Base-by-base conservation (phyloP, 2,888 invertebrate genomes). In the Lysandra coridon region DNA sequence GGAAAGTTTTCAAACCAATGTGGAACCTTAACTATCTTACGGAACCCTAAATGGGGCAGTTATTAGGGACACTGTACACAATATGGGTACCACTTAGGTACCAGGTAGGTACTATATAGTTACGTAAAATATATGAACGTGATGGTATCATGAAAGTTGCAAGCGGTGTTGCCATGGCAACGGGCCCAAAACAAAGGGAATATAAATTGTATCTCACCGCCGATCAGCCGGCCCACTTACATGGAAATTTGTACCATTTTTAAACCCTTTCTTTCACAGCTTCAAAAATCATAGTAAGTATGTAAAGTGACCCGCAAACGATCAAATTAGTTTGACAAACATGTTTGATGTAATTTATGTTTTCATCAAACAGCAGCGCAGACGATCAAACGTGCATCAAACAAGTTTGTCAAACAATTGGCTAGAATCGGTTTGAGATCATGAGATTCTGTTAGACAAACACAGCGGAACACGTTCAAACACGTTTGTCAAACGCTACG, bases 151-250 rank as follows among this genome's bases (percentile, higher is more conserved):
- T 76, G 53, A 49, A 53, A 23, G 17, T 76, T 53, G 53, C 57
- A 30, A 17, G 33, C 49, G 33, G 76, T 76, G 57, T 76, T 76
- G 76, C 57, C 76, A n/a, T 76, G 57, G 57, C 57, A 53, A 76
- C 76, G 14, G 14, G 33, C 76, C 14, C 76, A 76, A 76, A 76
- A 76, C 76, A 76, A 76, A 76, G 57, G 76, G 76, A 53, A 57
- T 53, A 76, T 75, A n/a, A 49, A 75, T 44, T 53, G 33, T 76
- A 76, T 76, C 76, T 76, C 33, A 33, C 53, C 57, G 17, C 76
- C 76, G 57, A 76, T 57, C 76, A 76, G 33, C 30, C 14, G 69
- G 57, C 75, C 49, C 30, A 49, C 75, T 75, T 14, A 75, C 23
- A 49, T 44, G 23, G 49, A 75, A 75, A 23, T 74, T 44, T 23